Evolutionary conservation across 2,797 vertebrate species (phyloP).

Genomic region (Tympanoctomys barrerae): DNA sequence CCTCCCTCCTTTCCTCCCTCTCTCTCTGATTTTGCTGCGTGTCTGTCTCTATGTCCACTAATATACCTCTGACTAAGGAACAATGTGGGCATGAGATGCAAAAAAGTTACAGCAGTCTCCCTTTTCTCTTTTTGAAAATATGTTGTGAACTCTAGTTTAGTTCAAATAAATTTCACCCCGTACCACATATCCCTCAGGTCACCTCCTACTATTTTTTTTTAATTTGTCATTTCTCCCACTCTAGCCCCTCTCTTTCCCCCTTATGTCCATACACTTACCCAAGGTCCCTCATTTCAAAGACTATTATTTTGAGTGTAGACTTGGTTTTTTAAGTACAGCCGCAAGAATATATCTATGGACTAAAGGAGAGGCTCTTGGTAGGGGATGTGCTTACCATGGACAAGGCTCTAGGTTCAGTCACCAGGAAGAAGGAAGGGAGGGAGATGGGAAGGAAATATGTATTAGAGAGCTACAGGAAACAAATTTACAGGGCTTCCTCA

Average conservation of each 20-base stretch:
- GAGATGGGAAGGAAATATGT: not conserved
- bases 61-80: constrained; percentile 54
- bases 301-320: constrained; percentile 7
- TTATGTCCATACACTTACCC: not conserved
- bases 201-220: not conserved
- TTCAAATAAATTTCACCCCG: constrained; percentile 31
- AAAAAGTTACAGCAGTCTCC: not conserved
- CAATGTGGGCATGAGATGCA: not conserved
- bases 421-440: no score
- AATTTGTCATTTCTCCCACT: not conserved
- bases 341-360: not conserved
- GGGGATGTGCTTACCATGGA: not conserved
- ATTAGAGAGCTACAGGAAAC: not conserved
- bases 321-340: not conserved
- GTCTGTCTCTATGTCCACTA: constrained; percentile 64
- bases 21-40: not conserved
- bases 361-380: not conserved
- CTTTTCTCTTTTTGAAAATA: constrained; percentile 15
- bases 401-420: not conserved
- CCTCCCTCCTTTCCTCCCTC: not conserved
- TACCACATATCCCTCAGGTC: not conserved
- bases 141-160: not conserved
- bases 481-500: not conserved
- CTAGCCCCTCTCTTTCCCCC: not conserved
- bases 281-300: constrained; percentile 29